Evolutionary conservation across 2,113 vertebrate genomes (phyloP), one percentile per base, ranked within the genome.

Genomic region (Marmota flaviventris): DNA sequence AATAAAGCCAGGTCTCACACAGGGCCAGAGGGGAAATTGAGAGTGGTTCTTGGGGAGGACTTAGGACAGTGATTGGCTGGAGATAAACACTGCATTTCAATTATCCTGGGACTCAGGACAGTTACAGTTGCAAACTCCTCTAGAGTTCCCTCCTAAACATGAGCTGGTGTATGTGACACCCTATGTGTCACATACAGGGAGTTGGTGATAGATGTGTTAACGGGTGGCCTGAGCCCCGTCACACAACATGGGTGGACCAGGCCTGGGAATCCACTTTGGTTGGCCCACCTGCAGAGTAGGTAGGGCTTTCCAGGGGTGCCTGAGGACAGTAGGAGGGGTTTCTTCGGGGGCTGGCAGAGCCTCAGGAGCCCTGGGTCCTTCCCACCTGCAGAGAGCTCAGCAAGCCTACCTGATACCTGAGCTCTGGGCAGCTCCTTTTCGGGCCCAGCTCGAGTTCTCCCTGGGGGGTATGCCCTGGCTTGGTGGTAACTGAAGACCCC

Each of bases 401-500:
- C 39, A 58, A 27, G 37, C 29, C 90, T 84, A 51, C 84, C 39
- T 88, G 97, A 94, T 91, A 96, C 78, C 69, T 1, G 92, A 95
- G 94, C 94, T 79, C 92, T 12, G 0, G 14, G 7, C 4, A 24
- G 89, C 78, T 97, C 39, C 89, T 94, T 32, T 88, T 65, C 27
- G 0, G 53, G 37, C 45, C 48, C 87, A 90, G 93, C 87, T 97
- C 95, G 69, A 78, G 95, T 97, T 97, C 91, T 90, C 39, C 79
- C 39, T 53, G 58, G 42, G 85, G 83, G 67, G 76, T 63, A 10
- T 77, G 51, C 24, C 91, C 85, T 20, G 32, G 76, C 85, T 17
- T 51, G 63, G 67, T 82, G 51, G 95, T 95, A 97, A 97, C 86
- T 85, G 56, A 96, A 96, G 96, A 45, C 89, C 95, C 77, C 83